These are phyloP conservation scores for Ivindomyrus marchei DNA, from an alignment of 2,113 vertebrate genomes.

Conservation along the genomic window DNA sequence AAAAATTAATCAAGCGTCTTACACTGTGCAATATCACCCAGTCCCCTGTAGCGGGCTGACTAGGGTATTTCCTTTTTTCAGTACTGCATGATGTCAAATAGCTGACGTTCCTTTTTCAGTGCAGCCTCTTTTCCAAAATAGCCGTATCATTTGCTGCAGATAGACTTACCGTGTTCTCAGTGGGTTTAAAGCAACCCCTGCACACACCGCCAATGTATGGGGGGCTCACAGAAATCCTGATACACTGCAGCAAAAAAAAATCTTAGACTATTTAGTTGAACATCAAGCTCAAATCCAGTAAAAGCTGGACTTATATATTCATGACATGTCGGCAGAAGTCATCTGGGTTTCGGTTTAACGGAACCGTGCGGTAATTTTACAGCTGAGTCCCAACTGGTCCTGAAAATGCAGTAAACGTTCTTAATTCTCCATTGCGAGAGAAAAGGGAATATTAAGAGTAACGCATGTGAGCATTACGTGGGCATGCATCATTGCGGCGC, in stretches of 20 bases:
- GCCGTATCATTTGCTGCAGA: conserved; percentile 71
- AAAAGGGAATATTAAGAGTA: neutral
- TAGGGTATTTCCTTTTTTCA: conserved; percentile 49
- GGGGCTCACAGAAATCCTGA: neutral
- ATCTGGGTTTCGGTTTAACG: neutral
- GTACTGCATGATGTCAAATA: conserved; percentile 57
- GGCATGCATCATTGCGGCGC: neutral
- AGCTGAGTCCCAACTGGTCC: neutral
- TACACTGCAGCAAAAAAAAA: neutral
- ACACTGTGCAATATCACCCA: conserved; percentile 52
- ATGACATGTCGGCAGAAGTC: neutral
- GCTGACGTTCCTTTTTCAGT: conserved; percentile 59
- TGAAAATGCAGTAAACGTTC: neutral
- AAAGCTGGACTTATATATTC: neutral
- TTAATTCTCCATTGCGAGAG: neutral
- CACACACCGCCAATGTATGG: neutral
- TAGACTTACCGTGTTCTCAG: conserved; percentile 33
- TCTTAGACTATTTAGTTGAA: neutral
- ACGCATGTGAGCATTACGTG: neutral
- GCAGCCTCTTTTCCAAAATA: conserved; percentile 81
- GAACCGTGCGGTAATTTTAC: neutral
- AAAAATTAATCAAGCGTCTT: conserved; percentile 43
- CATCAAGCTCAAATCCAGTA: neutral
- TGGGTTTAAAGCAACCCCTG: neutral
- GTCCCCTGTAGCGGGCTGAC: conserved; percentile 49